Conservation (phyloP, 2,888 invertebrate species). For the Epistrophella euchroma region DNA sequence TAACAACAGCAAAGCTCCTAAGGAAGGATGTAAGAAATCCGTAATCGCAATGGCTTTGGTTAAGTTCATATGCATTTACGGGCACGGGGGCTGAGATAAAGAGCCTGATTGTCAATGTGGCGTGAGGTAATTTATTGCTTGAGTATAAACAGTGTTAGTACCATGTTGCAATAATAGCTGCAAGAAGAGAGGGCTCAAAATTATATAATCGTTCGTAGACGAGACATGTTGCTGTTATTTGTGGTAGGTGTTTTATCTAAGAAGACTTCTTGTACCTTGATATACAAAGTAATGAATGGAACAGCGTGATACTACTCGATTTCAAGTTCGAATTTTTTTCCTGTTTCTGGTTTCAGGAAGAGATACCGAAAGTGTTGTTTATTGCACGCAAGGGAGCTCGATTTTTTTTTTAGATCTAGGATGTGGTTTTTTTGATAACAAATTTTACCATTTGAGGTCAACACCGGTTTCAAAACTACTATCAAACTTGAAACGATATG, state of each 20-base stretch:
- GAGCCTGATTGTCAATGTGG: slow-evolving; percentile 64
- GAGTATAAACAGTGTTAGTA: slow-evolving; percentile 22
- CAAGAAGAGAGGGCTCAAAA: slow-evolving; percentile 36
- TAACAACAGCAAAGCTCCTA: not conserved
- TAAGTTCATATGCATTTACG: slow-evolving; percentile 55
- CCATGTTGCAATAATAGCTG: slow-evolving; percentile 23
- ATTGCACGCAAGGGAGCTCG: slow-evolving; percentile 4
- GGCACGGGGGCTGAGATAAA: slow-evolving; percentile 53
- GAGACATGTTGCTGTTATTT: slow-evolving; percentile 34
- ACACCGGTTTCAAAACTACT: too few relatives aligned
- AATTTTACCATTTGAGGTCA: too few relatives aligned
- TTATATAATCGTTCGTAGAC: slow-evolving; percentile 51
- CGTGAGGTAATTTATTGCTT: slow-evolving; percentile 67
- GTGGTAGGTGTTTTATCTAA: slow-evolving; percentile 57
- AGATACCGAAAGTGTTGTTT: slow-evolving; percentile 22
- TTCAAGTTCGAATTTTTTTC: slow-evolving; percentile 39
- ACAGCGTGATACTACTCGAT: slow-evolving; percentile 8
- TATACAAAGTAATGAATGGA: not conserved
- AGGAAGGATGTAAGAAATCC: slow-evolving; percentile 40
- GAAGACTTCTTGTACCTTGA: slow-evolving; percentile 26
- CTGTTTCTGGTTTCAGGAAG: slow-evolving; percentile 26
- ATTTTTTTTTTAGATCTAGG: not conserved
- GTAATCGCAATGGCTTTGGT: slow-evolving; percentile 50
- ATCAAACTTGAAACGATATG: too few relatives aligned
- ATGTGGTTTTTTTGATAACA: too few relatives aligned